These are phyloP conservation scores for Syrista parreyssii DNA, from an alignment of 2,888 invertebrate genomes.

Conservation along the genomic window DNA sequence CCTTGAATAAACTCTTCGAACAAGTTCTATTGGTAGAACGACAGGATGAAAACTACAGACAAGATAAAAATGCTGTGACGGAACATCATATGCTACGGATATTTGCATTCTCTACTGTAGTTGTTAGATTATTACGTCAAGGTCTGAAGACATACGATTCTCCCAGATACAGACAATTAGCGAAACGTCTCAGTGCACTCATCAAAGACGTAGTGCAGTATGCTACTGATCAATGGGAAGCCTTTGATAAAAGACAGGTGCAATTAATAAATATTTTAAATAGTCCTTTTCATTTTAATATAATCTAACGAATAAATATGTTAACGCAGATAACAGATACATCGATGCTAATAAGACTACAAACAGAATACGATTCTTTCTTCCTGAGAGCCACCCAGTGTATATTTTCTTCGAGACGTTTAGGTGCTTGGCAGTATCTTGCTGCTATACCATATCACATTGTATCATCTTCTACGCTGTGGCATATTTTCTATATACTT, in stretches of 20 bases:
- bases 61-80: constrained; percentile 68
- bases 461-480: constrained; percentile 71
- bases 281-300: constrained; percentile 3
- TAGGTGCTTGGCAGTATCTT: constrained; percentile 86
- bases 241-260: constrained; percentile 64
- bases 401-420: constrained; percentile 77
- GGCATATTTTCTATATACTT: constrained; percentile 75
- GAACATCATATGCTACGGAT: constrained; percentile 75
- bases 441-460: constrained; percentile 78
- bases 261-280: constrained; percentile 14
- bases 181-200: constrained; percentile 75
- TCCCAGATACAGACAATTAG: constrained; percentile 76
- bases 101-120: constrained; percentile 76
- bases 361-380: constrained; percentile 80
- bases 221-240: constrained; percentile 78
- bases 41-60: constrained; percentile 64
- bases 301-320: neutral
- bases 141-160: constrained; percentile 77
- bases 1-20: constrained; percentile 76
- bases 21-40: constrained; percentile 65
- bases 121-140: constrained; percentile 73
- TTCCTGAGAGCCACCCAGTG: constrained; percentile 76
- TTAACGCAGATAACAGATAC: constrained; percentile 60
- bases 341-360: constrained; percentile 70
- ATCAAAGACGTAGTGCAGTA: constrained; percentile 80